Evolutionary conservation across 2,888 invertebrate genomes (phyloP), one percentile per base, ranked within the genome.

Genomic region (Rotaria socialis): DNA sequence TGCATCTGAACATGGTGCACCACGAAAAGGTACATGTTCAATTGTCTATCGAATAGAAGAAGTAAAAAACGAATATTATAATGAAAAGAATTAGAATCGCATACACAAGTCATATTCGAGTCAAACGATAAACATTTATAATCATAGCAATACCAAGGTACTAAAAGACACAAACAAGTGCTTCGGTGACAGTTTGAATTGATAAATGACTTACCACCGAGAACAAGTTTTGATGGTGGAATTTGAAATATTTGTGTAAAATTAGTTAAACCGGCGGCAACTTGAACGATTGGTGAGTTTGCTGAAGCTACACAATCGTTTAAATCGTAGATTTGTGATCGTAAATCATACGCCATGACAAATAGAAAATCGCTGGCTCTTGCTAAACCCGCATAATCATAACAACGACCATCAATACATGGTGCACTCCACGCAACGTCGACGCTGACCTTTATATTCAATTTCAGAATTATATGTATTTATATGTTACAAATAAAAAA

Each of bases 101-200:
- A 27, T 47, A 41, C 35, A 56, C 56, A 85, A 35, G 50, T 52
- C 19, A 22, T 27, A 24, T 35, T 80, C 14, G n/a, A 24, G 47
- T 80, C 52, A 50, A 60, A 84, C 60, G 85, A 88, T 55, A 89
- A 74, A 87, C 92, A 92, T 7, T 88, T 88, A 87, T 92, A 92
- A 86, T 89, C 87, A 88, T 91, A 91, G 7, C 91, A 91, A 88
- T 91, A 92, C 91, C 91, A 92, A 1, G 91, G 91, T 16, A 91
- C 88, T 56, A 85, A 55, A 41, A 85, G 24, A 43, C 16, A 4
- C 14, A 35, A 14, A 24, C 6, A 47, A 50, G 85, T 27, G 35
- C 35, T 35, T 35, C 2, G 35, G 3, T 85, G 50, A 50, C 4
- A 8, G 50, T 50, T 41, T 7, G 52, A 75, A 85, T 24, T 7